A percentile compares a stretch with the other conserved stretches of the same genome.
Evolutionary conservation across 2,888 invertebrate genomes (phyloP).

Genomic region (Eupithecia abbreviata): DNA sequence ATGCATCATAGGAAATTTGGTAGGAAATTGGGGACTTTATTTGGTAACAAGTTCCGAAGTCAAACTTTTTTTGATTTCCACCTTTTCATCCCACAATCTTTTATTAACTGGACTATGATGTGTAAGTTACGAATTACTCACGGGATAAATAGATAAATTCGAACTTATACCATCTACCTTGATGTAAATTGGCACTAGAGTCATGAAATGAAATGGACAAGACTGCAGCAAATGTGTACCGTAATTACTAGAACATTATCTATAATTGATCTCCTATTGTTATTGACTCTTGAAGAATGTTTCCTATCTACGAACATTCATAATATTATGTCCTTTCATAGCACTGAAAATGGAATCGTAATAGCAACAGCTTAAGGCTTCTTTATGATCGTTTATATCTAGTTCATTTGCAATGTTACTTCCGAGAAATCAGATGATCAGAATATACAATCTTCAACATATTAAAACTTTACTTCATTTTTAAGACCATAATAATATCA

Average conservation of each 20-base stretch:
- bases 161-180: neutral
- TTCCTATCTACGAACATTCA: conserved; percentile 25
- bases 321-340: conserved; percentile 10
- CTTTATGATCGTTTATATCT: neutral
- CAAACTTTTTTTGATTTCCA: no score
- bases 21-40: no score
- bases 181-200: neutral
- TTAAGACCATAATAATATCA: neutral
- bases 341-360: conserved; percentile 24
- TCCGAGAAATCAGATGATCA: conserved; percentile 3
- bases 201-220: conserved; percentile 17
- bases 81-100: no score
- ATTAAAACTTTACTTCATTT: neutral
- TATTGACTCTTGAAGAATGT: conserved; percentile 34
- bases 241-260: conserved; percentile 45
- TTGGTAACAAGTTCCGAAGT: no score
- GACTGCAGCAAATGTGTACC: conserved; percentile 40
- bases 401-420: neutral
- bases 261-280: conserved; percentile 47
- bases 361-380: neutral
- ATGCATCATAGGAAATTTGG: no score
- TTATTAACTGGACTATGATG: neutral
- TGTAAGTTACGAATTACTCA: neutral
- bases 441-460: neutral
- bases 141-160: neutral